Percentiles rank a stretch among this genome's conserved stretches.
Conservation (phyloP, 37 sponge, comb jelly and placozoan genomes). For the Bolinopsis microptera region DNA sequence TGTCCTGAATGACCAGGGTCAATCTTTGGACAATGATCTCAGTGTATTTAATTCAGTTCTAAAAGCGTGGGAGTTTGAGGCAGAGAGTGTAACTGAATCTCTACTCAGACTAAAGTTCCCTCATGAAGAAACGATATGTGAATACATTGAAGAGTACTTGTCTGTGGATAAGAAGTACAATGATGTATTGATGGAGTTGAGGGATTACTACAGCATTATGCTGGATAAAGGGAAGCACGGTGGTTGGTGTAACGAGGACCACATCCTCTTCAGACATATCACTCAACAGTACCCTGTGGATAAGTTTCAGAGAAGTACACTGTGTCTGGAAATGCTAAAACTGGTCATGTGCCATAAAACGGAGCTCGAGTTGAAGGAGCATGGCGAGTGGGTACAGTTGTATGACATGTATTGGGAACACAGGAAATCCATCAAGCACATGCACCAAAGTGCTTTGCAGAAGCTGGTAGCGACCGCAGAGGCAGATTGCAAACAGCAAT, state of each 20-base stretch:
- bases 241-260: conserved; percentile 20
- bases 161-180: conserved; percentile 44
- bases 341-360: conserved; percentile 5
- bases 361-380: conserved; percentile 10
- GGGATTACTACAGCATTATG: not conserved
- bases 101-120: conserved; percentile 40
- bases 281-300: conserved; percentile 26
- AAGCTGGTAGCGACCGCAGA: conserved; percentile 30
- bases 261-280: conserved; percentile 31
- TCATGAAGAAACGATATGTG: not conserved
- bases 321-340: conserved; percentile 27
- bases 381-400: conserved; percentile 51
- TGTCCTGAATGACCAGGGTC: not conserved
- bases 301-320: conserved; percentile 27
- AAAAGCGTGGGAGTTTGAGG: conserved; percentile 41
- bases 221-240: conserved; percentile 28
- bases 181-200: conserved; percentile 6
- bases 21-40: not conserved
- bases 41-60: conserved; percentile 2
- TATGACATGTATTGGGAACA: conserved; percentile 41
- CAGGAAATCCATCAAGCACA: conserved; percentile 3
- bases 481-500: conserved; percentile 44
- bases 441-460: conserved; percentile 40
- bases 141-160: conserved; percentile 49
- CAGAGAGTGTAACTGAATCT: conserved; percentile 35